Percentiles rank a stretch among this genome's conserved stretches.
phyloP scores from a whole-genome alignment of 2,113 vertebrate genomes.

The Petrocephalus zakoni region DNA sequence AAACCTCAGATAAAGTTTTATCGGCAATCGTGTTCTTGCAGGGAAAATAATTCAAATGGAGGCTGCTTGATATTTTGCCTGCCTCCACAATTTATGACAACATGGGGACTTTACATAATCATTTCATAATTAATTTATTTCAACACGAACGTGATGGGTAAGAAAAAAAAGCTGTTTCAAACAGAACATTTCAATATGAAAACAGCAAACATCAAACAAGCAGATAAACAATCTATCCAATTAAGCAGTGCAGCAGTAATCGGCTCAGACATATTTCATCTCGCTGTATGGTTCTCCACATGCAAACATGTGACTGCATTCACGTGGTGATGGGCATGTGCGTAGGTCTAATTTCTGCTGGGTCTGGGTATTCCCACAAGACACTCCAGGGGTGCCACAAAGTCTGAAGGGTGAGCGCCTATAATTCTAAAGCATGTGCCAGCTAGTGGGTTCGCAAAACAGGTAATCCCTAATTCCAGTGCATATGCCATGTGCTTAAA shows the following conservation, averaged over 20 bases:
- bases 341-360: not conserved
- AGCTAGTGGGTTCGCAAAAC: not conserved
- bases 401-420: not conserved
- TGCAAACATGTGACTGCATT: not conserved
- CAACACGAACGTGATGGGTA: not conserved
- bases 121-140: constrained; percentile 16
- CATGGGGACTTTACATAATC: constrained; percentile 7
- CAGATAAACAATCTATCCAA: constrained; percentile 11
- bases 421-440: not conserved
- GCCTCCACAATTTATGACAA: constrained; percentile 4
- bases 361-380: not conserved
- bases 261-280: constrained; percentile 9
- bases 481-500: not conserved
- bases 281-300: not conserved
- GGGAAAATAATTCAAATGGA: constrained; percentile 10
- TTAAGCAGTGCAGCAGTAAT: constrained; percentile 4
- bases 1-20: constrained; percentile 16
- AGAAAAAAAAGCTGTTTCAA: not conserved
- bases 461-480: not conserved
- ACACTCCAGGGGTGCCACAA: not conserved
- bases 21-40: constrained; percentile 8
- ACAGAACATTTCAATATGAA: constrained; percentile 2
- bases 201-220: constrained; percentile 5
- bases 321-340: not conserved
- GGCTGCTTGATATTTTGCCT: constrained; percentile 1